Base-by-base conservation (phyloP, 1,140 invertebrate species). In the Pseudachorutes palmiensis region DNA sequence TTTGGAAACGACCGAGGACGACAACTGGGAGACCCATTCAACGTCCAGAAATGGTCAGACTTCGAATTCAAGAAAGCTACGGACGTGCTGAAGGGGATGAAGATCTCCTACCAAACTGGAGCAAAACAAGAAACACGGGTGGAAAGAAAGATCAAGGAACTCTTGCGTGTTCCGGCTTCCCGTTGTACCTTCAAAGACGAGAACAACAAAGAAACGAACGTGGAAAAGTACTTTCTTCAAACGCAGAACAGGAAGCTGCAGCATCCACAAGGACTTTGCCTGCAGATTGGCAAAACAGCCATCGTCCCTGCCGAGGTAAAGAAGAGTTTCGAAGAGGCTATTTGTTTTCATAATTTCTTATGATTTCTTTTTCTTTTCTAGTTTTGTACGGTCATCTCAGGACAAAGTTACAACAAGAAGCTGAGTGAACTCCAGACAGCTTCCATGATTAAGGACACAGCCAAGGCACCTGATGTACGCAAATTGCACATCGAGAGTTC, bases 391-490 rank as follows among this genome's bases (percentile, higher is more conserved):
- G 24, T 62, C 26, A n/a, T 9, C 5, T 22, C 9, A n/a, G 60
- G 60, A 2, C 60, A 62, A 62, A 41, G 5, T 2, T 62, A 30
- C 30, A 41, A 22, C 24, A 22, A n/a, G 16, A 62, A 62, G 32
- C 60, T 62, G 3, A n/a, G 19, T 22, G 60, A 62, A 2, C 2
- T 2, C 2, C 60, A 62, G 29, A 62, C 60, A 22, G 60, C 60
- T 14, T 19, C 31, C 5, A 62, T 62, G 60, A 62, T 62, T 24
- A 62, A 62, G 29, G 60, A 62, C 14, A 62, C 60, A 19, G 60
- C 60, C 12, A 41, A 36, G 24, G 24, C 30, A 5, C 60, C 60
- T 26, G 24, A n/a, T 9, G 60, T 26, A 26, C 16, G 60, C n/a
- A n/a, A n/a, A n/a, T n/a, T n/a, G n/a, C n/a, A n/a, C n/a, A n/a